These are phyloP conservation scores for Enchytraeus crypticus DNA, from an alignment of 2,888 invertebrate species.

Conservation along the genomic window DNA sequence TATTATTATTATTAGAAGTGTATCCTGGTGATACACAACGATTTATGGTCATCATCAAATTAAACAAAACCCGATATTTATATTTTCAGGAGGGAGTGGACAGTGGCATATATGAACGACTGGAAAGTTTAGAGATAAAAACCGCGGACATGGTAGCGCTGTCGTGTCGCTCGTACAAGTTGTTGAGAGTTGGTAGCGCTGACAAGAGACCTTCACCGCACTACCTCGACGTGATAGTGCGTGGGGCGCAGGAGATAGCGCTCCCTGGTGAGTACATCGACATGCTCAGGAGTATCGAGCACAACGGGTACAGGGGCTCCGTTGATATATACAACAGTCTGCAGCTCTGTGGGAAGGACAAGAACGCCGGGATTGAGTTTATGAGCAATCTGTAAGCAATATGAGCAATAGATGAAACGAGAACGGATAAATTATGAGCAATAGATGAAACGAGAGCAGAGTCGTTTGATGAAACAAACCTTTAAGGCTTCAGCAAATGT, in stretches of 20 bases:
- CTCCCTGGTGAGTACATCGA: conserved; percentile 14
- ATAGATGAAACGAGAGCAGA: no score
- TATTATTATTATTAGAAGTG: no score
- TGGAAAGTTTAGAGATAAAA: neutral
- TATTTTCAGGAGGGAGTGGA: conserved; percentile 6
- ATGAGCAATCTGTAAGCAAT: no score
- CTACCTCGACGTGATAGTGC: conserved; percentile 15
- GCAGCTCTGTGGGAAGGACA: no score
- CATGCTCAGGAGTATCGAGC: conserved; percentile 4
- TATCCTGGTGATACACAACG: no score
- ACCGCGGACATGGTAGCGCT: neutral
- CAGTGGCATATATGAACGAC: conserved; percentile 5
- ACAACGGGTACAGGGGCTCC: conserved; percentile 12
- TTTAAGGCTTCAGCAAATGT: no score
- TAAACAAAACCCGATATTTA: no score
- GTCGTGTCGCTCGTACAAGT: conserved; percentile 4
- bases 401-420: no score
- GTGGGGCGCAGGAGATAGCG: conserved; percentile 11
- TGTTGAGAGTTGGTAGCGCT: neutral
- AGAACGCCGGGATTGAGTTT: no score
- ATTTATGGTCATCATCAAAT: no score
- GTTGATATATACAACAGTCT: neutral
- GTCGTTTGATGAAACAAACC: no score
- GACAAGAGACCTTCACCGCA: conserved; percentile 13
- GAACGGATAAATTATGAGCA: no score